Evolutionary conservation across 2,113 vertebrate genomes (phyloP).

Genomic region (Cnemophilus loriae): DNA sequence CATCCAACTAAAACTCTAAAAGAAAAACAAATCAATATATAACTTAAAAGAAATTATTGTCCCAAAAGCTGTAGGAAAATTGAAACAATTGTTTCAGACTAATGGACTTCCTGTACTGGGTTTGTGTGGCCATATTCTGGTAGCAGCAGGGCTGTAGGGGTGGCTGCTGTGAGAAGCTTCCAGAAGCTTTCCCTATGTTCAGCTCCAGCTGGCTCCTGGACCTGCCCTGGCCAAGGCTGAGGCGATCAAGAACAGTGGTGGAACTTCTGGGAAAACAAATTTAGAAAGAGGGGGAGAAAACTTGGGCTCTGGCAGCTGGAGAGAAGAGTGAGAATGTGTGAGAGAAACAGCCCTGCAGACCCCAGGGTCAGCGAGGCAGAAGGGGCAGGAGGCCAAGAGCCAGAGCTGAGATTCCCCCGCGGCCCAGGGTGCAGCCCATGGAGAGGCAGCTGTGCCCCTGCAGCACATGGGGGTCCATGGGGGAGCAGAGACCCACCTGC

Average conservation of each 20-base stretch:
- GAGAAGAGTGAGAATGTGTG: neutral
- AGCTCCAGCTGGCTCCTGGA: neutral
- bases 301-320: neutral
- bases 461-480: neutral
- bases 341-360: neutral
- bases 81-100: neutral
- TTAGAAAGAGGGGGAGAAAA: neutral
- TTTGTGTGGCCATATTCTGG: neutral
- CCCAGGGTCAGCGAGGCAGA: rapidly evolving
- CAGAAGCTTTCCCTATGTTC: neutral
- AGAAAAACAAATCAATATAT: neutral
- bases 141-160: neutral
- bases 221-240: neutral
- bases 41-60: neutral
- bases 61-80: neutral
- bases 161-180: neutral
- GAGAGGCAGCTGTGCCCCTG: neutral
- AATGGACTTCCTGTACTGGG: neutral
- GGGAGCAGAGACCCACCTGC: neutral
- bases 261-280: neutral
- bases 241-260: neutral
- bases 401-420: neutral
- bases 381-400: neutral
- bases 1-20: neutral
- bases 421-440: neutral